Evolutionary conservation across 2,888 invertebrate species (phyloP).

Genomic region (Drosophila percnosoma): DNA sequence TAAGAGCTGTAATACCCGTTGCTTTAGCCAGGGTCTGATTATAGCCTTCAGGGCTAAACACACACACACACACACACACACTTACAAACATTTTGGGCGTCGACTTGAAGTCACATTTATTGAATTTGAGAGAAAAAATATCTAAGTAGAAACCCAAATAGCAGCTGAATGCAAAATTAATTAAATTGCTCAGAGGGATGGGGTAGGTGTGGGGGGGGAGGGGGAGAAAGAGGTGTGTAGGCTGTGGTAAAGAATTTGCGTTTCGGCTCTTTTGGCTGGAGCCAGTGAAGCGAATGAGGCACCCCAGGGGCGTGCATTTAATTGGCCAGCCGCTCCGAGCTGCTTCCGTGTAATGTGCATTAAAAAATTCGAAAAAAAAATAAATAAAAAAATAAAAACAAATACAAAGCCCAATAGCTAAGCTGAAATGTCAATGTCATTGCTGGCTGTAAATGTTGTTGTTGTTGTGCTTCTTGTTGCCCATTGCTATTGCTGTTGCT

Average conservation of each 20-base stretch:
- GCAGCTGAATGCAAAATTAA: slow-evolving; percentile 48
- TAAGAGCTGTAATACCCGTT: slow-evolving; percentile 4
- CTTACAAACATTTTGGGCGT: slow-evolving; percentile 15
- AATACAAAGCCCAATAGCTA: slow-evolving; percentile 55
- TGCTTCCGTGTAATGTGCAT: slow-evolving; percentile 63
- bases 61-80: slow-evolving; percentile 8
- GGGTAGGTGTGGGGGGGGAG: accelerated
- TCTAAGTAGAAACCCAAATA: neutral
- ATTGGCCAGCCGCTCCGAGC: slow-evolving; percentile 43
- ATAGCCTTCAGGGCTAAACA: slow-evolving; percentile 28
- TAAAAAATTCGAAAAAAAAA: slow-evolving; percentile 37
- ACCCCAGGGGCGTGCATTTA: slow-evolving; percentile 56
- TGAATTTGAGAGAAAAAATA: slow-evolving; percentile 29
- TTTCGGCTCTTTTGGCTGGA: slow-evolving; percentile 12
- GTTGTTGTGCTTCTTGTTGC: slow-evolving; percentile 28
- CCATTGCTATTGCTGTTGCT: slow-evolving; percentile 15
- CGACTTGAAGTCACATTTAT: slow-evolving; percentile 38
- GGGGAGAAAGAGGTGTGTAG: neutral
- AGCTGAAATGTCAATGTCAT: slow-evolving; percentile 76
- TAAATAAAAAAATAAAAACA: slow-evolving; percentile 18
- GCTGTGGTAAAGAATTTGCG: slow-evolving; percentile 16
- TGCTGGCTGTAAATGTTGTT: slow-evolving; percentile 37
- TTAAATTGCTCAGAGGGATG: slow-evolving; percentile 31
- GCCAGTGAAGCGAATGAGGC: slow-evolving; percentile 43
- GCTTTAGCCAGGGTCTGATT: slow-evolving; percentile 4